Evolutionary conservation across 2,888 invertebrate species (phyloP).

Genomic region (Tenthredo livida): DNA sequence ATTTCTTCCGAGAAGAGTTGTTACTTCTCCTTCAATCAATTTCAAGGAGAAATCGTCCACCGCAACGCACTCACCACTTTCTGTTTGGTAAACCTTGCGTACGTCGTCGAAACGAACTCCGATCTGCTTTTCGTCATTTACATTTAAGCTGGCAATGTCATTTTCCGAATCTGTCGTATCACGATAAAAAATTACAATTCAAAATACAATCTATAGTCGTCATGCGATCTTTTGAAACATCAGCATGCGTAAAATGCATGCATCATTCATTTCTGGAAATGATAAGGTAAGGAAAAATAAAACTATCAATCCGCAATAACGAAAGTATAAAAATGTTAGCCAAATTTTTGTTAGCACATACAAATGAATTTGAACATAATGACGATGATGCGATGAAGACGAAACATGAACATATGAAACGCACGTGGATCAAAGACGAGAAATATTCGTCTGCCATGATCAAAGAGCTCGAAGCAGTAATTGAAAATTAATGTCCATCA

Average conservation of each 20-base stretch:
- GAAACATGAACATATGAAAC: neutral
- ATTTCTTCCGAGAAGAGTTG: constrained; percentile 92
- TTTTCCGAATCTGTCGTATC: constrained; percentile 67
- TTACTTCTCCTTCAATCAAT: constrained; percentile 91
- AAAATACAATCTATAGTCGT: neutral
- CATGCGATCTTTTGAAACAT: neutral
- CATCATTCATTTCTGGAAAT: neutral
- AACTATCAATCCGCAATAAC: neutral
- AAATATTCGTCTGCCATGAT: neutral
- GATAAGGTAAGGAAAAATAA: neutral
- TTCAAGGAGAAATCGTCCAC: constrained; percentile 88
- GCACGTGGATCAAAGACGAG: neutral
- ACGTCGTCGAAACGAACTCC: constrained; percentile 89
- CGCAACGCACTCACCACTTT: constrained; percentile 81
- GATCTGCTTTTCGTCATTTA: constrained; percentile 76
- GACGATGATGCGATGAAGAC: neutral
- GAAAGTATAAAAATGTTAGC: constrained; percentile 5
- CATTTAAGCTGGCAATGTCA: constrained; percentile 68
- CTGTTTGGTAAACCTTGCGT: constrained; percentile 84
- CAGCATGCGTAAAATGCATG: constrained; percentile 20
- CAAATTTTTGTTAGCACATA: constrained; percentile 35
- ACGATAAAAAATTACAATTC: constrained; percentile 14
- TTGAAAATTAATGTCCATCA: neutral
- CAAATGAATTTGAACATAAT: neutral
- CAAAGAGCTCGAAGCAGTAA: constrained; percentile 29